A percentile compares a stretch with the other conserved stretches of the same genome.
Evolutionary conservation across 2,888 invertebrate genomes (phyloP).

Genomic region (Drosophila mulleri): DNA sequence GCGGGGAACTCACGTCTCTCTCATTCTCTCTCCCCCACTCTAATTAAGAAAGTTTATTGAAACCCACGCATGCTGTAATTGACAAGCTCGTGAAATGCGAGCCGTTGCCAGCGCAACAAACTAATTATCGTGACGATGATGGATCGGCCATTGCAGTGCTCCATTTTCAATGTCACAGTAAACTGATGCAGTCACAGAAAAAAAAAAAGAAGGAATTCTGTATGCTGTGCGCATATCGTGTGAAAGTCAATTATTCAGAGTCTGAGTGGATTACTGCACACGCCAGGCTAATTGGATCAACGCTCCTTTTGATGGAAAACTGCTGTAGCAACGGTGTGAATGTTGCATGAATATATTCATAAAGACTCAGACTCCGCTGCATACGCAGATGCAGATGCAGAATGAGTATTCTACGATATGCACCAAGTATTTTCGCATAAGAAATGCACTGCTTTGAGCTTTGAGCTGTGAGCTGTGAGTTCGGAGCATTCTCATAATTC

Average conservation of each 20-base stretch:
- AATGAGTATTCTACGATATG: background rate
- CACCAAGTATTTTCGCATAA: background rate
- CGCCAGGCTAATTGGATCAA: constrained; percentile 31
- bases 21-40: background rate
- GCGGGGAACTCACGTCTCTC: too few relatives aligned
- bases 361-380: too few relatives aligned
- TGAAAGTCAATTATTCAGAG: constrained; percentile 29
- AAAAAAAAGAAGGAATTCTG: background rate
- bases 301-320: constrained; percentile 11
- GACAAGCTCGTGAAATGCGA: background rate
- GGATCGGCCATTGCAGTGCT: background rate
- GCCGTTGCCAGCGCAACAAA: constrained; percentile 31
- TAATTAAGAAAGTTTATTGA: constrained; percentile 23
- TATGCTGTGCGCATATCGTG: background rate
- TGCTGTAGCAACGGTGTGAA: background rate
- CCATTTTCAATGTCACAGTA: background rate
- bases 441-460: background rate
- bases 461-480: too few relatives aligned
- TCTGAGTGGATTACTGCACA: constrained; percentile 12
- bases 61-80: constrained; percentile 21
- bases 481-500: background rate
- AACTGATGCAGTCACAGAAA: background rate
- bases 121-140: constrained; percentile 45
- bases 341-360: constrained; percentile 2
- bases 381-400: too few relatives aligned